Evolutionary conservation across 2,888 invertebrate species (phyloP), one percentile per base, ranked within the genome.

Genomic region (Synergus umbraculus): DNA sequence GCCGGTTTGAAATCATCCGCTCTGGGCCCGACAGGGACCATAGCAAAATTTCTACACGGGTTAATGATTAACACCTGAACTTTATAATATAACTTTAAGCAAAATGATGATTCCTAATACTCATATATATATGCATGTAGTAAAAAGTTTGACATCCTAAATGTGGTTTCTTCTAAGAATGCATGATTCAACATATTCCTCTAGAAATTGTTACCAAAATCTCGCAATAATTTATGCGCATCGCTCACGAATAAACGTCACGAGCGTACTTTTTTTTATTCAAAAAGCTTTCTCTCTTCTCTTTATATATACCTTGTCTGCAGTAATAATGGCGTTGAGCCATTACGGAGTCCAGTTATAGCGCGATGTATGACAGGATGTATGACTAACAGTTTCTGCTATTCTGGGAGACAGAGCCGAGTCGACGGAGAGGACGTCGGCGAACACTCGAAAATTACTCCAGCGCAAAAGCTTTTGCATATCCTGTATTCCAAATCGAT

Each of bases 391-490:
- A 86, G 87, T 85, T 79, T 82, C 82, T 83, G 88, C 89, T 91
- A 91, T 92, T 91, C 88, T 91, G 81, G 90, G 91, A 90, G 89
- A 89, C 87, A 22, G 22, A 86, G 81, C 81, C 83, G 85, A 86
- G 83, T 83, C 76, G 77, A 66, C 83, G 81, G 69, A 58, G 83
- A 82, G 83, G 82, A 83, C 83, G 81, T 69, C 29, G 29, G 2
- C 81, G 82, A 77, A 80, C 77, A 77, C 46, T 63, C 63, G 13
- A 41, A 43, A 67, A 67, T 44, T 67, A 18, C 43, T 22, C 13
- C 10, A 22, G 22, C 22, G 22, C 22, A 22, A 22, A 46, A 46
- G 22, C 29, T 29, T 67, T 67, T 67, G 22, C 46, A 67, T 46
- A 67, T 22, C 22, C 44, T 29, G 13, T 18, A 29, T 46, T 22